Base-by-base conservation (phyloP, 2,113 vertebrate genomes). In the Pelecanoides urinatrix region DNA sequence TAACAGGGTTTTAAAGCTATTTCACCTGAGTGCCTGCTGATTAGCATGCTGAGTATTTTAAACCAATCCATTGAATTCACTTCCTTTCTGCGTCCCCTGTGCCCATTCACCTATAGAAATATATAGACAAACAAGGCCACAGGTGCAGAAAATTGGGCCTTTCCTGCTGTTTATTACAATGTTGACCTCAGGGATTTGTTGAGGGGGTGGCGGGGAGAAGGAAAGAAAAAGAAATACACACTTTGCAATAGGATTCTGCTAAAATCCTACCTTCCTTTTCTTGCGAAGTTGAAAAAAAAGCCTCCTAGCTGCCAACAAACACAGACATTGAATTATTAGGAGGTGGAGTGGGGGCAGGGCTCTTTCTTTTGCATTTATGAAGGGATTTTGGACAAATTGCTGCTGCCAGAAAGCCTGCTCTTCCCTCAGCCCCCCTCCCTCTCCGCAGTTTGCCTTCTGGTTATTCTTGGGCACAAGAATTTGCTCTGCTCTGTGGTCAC, bases 161-260 rank as follows among this genome's bases (percentile, higher is more conserved):
- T 95, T 97, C 96, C 97, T 97, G 95, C 95, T 97, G 96, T 91
- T 96, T 97, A 96, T 97, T 94, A 97, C 95, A 96, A 92, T 85
- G 62, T 91, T 86, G 88, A 90, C 88, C 94, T 85, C 49, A 27
- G 86, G 86, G 94, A 94, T 77, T 94, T 93, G 44, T 63, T 30
- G 15, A 18, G 67, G 52, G 45, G 72, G 40, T 10, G 38, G 63
- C 1, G 4, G 58, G 42, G 36, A 77, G 40, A 47, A 61, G 40
- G 67, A 70, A 95, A 94, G 59, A 66, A 88, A 91, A 90, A 92
- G 88, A 74, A 95, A 95, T 90, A n/a, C 9, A 68, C 0, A 2
- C 49, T 83, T 93, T 83, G 70, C 88, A 76, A 30, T 34, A 65
- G 81, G 81, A 96, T 91, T 93, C 84, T 67, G 76, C 55, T 88